Evolutionary conservation across 2,888 invertebrate species (phyloP).

Genomic region (Caenorhabditis drosophilae): DNA sequence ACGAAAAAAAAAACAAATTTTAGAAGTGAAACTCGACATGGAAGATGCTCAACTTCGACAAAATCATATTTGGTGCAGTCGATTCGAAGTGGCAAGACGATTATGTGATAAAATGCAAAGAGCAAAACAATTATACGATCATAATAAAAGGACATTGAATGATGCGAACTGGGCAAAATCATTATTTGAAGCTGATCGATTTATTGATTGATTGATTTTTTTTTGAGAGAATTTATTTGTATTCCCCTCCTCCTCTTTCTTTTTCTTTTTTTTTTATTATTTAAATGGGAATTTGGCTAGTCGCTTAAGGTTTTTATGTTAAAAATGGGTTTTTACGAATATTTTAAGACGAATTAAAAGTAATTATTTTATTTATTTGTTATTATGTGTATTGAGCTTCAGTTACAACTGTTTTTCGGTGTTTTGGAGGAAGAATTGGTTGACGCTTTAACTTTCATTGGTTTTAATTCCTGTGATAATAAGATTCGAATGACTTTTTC

Average conservation of each 20-base stretch:
- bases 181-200: slow-evolving; percentile 16
- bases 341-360: too few relatives aligned
- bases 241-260: too few relatives aligned
- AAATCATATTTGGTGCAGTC: slow-evolving; percentile 50
- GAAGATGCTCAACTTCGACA: slow-evolving; percentile 33
- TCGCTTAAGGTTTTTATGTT: neutral
- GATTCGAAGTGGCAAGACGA: slow-evolving; percentile 50
- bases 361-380: too few relatives aligned
- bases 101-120: slow-evolving; percentile 57
- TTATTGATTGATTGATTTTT: neutral
- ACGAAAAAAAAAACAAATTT: slow-evolving; percentile 9
- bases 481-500: too few relatives aligned
- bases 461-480: too few relatives aligned
- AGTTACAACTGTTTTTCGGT: too few relatives aligned
- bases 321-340: too few relatives aligned
- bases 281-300: neutral
- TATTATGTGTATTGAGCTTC: too few relatives aligned
- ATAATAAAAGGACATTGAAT: slow-evolving; percentile 58
- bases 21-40: slow-evolving; percentile 45
- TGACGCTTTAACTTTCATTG: neutral
- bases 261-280: neutral
- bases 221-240: too few relatives aligned
- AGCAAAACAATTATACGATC: slow-evolving; percentile 66
- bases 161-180: slow-evolving; percentile 36
- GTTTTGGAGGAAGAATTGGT: neutral